phyloP scores from a whole-genome alignment of 2,113 vertebrate genomes.

The Taxidea taxus region DNA sequence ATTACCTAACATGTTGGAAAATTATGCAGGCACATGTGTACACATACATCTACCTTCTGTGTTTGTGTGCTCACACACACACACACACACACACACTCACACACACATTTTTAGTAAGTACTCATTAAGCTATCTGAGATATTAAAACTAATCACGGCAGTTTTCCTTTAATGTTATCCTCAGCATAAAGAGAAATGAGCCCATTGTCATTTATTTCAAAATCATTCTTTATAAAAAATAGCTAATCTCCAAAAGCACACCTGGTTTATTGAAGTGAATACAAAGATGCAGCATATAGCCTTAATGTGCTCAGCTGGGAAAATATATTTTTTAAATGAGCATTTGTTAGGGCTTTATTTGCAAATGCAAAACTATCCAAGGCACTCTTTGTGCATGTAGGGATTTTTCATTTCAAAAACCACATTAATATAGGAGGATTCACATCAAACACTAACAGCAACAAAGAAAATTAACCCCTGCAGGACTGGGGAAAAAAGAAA shows the following conservation, averaged over 20 bases:
- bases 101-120: conserved; percentile 68
- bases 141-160: conserved; percentile 77
- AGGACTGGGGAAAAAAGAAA: not conserved
- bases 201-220: conserved; percentile 76
- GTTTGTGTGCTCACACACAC: not conserved
- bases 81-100: not conserved
- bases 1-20: conserved; percentile 73
- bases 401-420: conserved; percentile 78
- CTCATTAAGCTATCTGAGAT: conserved; percentile 78
- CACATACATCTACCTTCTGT: conserved; percentile 52
- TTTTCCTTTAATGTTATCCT: conserved; percentile 75
- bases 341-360: conserved; percentile 72
- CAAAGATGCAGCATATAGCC: conserved; percentile 60
- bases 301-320: conserved; percentile 66
- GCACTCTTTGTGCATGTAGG: conserved; percentile 63
- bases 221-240: conserved; percentile 73
- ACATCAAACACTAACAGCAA: conserved; percentile 70
- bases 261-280: conserved; percentile 73
- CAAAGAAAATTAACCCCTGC: conserved; percentile 76
- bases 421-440: conserved; percentile 70
- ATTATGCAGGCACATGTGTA: conserved; percentile 58
- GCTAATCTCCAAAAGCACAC: conserved; percentile 73
- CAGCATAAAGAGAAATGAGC: conserved; percentile 78
- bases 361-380: conserved; percentile 72
- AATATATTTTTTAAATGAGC: conserved; percentile 72